Percentiles rank a stretch among this genome's conserved stretches.
Conservation (phyloP, 1,140 invertebrate genomes). For the Drosophila ananassae region DNA sequence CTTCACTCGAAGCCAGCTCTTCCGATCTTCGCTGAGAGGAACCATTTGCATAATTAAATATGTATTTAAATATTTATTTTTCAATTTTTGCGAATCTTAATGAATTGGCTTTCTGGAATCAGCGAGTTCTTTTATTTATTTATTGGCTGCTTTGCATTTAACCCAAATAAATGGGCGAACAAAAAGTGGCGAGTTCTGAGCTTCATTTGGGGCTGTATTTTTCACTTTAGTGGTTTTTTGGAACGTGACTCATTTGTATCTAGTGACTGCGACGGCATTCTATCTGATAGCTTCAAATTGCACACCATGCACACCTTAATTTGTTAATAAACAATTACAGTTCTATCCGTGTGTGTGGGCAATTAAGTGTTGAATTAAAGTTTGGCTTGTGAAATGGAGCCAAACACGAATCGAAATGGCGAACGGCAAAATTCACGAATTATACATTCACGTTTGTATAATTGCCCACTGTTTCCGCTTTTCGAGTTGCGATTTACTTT, state of each 20-base stretch:
- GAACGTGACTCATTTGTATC: constrained; percentile 51
- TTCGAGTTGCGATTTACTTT: constrained; percentile 20
- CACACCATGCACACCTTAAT: constrained; percentile 51
- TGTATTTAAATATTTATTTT: constrained; percentile 64
- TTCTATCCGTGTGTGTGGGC: constrained; percentile 35
- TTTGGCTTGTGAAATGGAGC: constrained; percentile 32
- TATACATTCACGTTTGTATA: constrained; percentile 46
- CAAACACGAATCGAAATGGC: constrained; percentile 10
- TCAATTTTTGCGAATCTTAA: constrained; percentile 41
- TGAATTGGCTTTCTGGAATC: constrained; percentile 42
- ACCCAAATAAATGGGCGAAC: constrained; percentile 55
- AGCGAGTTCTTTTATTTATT: constrained; percentile 21
- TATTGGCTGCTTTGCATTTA: constrained; percentile 56
- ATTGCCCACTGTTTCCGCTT: constrained; percentile 66
- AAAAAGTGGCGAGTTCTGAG: constrained; percentile 15
- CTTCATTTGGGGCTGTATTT: constrained; percentile 9
- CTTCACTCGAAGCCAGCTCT: constrained; percentile 8
- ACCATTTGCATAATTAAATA: constrained; percentile 73
- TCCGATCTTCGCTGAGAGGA: constrained; percentile 25
- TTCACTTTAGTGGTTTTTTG: constrained; percentile 22
- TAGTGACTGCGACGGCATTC: constrained; percentile 5
- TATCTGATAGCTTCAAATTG: constrained; percentile 17
- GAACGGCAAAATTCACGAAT: constrained; percentile 28
- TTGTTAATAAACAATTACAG: constrained; percentile 68
- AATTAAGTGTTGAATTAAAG: constrained; percentile 59